Evolutionary conservation across 2,113 vertebrate species (phyloP).

Genomic region (Verasper variegatus): DNA sequence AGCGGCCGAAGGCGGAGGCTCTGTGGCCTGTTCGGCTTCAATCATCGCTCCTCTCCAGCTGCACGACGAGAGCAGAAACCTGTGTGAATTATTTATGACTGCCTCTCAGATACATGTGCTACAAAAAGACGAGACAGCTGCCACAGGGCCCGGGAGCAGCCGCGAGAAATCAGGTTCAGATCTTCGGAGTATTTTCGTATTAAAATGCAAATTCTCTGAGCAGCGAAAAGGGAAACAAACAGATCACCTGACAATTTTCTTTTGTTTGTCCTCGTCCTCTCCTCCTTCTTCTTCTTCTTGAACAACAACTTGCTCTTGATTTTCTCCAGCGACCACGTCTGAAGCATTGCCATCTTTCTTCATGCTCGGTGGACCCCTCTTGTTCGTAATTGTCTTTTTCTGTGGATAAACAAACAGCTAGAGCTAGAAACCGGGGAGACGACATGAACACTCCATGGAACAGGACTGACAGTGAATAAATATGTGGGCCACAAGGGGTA

Average conservation of each 20-base stretch:
- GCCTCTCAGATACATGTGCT: background rate
- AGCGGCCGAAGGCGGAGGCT: slow-evolving; percentile 77
- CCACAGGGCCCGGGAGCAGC: background rate
- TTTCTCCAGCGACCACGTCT: slow-evolving; percentile 42
- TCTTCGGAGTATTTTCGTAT: background rate
- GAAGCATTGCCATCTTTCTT: slow-evolving; percentile 67
- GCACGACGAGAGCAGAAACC: background rate
- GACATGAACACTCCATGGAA: background rate
- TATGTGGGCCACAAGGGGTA: background rate
- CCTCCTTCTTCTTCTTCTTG: slow-evolving; percentile 35
- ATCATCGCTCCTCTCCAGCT: slow-evolving; percentile 94
- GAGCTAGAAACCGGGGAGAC: slow-evolving; percentile 23
- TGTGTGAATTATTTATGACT: background rate
- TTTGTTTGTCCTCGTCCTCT: slow-evolving; percentile 71
- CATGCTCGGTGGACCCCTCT: slow-evolving; percentile 83
- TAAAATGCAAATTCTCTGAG: background rate
- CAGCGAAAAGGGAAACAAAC: background rate
- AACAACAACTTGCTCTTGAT: slow-evolving; percentile 19
- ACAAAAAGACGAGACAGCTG: background rate
- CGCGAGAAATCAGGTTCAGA: background rate
- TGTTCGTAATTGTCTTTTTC: slow-evolving; percentile 74
- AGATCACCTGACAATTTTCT: slow-evolving; percentile 86
- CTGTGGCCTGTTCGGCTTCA: slow-evolving; percentile 86
- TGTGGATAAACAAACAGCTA: slow-evolving; percentile 43
- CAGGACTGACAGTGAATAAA: too few species aligned